A percentile compares a stretch with the other conserved stretches of the same genome.
phyloP scores from a whole-genome alignment of 1,140 invertebrate species.

The Calliopsis andreniformis region DNA sequence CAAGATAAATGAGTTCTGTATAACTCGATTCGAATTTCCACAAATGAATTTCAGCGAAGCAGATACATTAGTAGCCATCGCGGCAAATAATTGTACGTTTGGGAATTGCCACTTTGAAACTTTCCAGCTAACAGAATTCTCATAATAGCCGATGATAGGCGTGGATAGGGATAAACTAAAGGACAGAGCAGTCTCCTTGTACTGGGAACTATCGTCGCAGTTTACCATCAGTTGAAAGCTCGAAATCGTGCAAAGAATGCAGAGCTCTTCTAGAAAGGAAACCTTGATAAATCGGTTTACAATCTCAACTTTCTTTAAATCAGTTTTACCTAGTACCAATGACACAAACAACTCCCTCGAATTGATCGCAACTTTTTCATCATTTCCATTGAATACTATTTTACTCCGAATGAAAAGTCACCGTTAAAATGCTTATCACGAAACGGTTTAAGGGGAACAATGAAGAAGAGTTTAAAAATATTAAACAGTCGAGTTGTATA shows the following conservation, averaged over 20 bases:
- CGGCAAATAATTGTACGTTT: slow-evolving; percentile 69
- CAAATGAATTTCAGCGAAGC: not conserved
- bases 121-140: slow-evolving; percentile 70
- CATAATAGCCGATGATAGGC: slow-evolving; percentile 61
- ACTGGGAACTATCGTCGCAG: slow-evolving; percentile 46
- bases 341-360: not conserved
- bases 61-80: not conserved
- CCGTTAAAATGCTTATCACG: too few species aligned
- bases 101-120: slow-evolving; percentile 72
- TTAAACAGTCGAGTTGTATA: too few species aligned
- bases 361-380: not conserved
- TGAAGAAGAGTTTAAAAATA: too few species aligned
- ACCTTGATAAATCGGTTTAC: slow-evolving; percentile 55
- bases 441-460: too few species aligned
- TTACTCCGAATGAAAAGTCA: too few species aligned
- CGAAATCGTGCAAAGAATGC: slow-evolving; percentile 59
- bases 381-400: not conserved
- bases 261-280: slow-evolving; percentile 38
- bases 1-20: too few species aligned
- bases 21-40: not conserved
- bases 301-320: slow-evolving; percentile 43
- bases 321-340: not conserved
- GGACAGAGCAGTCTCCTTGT: slow-evolving; percentile 30
- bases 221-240: slow-evolving; percentile 43
- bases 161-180: slow-evolving; percentile 35